A percentile compares a stretch with the other conserved stretches of the same genome.
Conservation (phyloP, 2,113 vertebrate species). For the Sarotherodon lohbergeri region DNA sequence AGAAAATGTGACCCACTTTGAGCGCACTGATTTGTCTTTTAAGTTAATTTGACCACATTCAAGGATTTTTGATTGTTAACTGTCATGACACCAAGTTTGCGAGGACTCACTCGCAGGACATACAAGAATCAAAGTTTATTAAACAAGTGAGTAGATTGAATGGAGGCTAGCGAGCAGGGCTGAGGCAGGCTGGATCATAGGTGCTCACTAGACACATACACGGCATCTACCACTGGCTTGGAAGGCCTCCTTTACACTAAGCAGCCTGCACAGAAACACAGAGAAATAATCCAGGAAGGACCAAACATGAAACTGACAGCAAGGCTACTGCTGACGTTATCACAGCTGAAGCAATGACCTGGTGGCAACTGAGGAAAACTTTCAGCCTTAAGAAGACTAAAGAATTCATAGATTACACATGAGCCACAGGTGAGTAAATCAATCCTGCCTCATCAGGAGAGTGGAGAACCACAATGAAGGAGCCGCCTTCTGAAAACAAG, state of each 20-base stretch:
- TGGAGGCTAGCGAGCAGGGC: background rate
- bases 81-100: background rate
- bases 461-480: background rate
- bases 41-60: background rate
- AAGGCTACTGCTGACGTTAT: background rate
- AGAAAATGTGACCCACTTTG: background rate
- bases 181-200: background rate
- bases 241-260: background rate
- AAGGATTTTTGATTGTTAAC: background rate
- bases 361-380: background rate
- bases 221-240: background rate
- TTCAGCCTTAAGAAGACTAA: background rate
- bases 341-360: background rate
- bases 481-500: background rate
- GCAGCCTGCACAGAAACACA: background rate
- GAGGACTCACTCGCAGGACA: background rate
- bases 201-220: background rate
- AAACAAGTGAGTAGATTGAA: background rate
- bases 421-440: background rate
- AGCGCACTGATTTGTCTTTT: background rate
- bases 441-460: background rate
- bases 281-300: background rate
- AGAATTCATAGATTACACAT: background rate
- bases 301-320: background rate
- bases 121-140: background rate